Evolutionary conservation across 2,113 vertebrate species (phyloP).

Genomic region (Paradoxurus hermaphroditus): DNA sequence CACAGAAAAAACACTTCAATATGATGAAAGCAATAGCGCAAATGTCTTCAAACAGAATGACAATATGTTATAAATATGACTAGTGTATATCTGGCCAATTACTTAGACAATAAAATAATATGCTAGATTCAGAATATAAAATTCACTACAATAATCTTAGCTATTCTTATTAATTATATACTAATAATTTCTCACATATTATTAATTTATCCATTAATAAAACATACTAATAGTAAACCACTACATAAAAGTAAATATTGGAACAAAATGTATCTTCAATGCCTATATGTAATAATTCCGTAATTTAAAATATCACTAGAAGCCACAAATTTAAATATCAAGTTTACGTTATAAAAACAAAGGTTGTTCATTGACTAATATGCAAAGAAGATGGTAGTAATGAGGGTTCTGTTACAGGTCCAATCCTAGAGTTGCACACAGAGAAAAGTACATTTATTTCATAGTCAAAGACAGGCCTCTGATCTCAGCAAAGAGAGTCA

Average conservation of each 20-base stretch:
- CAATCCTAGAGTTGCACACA: not conserved
- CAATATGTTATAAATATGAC: not conserved
- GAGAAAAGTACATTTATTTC: not conserved
- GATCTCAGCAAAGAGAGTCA: not conserved
- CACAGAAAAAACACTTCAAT: not conserved
- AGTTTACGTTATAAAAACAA: not conserved
- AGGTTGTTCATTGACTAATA: not conserved
- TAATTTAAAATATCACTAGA: constrained; percentile 16
- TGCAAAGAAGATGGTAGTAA: not conserved
- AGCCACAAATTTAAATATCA: constrained; percentile 30
- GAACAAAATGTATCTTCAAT: not conserved
- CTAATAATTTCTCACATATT: not conserved
- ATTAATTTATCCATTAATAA: not conserved
- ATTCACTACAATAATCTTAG: constrained; percentile 13
- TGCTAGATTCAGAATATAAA: not conserved
- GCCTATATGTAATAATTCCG: not conserved
- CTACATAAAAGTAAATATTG: not conserved
- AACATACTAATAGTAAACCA: not conserved
- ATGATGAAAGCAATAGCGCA: not conserved
- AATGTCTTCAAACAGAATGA: not conserved
- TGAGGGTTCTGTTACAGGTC: not conserved
- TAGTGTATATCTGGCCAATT: not conserved
- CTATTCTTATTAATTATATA: not conserved
- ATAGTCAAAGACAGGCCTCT: not conserved
- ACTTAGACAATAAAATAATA: not conserved